Evolutionary conservation across 2,888 invertebrate species (phyloP).

Genomic region (Sminthurides aquaticus): DNA sequence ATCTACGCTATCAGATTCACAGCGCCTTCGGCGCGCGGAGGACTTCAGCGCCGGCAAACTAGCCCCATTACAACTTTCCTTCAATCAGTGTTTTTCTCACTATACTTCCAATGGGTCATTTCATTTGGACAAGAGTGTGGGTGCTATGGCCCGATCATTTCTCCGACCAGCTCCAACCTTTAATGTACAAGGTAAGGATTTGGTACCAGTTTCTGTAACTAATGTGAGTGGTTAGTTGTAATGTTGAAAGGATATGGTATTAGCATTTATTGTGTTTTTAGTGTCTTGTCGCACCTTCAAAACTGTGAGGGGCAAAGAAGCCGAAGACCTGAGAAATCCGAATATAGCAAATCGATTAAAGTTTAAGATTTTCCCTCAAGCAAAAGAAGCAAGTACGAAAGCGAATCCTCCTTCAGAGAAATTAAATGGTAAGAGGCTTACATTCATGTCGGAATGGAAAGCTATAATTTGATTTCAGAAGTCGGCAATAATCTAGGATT

Average conservation of each 20-base stretch:
- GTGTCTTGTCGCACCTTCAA: slow-evolving; percentile 66
- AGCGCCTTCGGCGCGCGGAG: background rate
- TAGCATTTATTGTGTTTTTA: no score
- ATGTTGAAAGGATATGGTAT: background rate
- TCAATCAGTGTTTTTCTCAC: slow-evolving; percentile 7
- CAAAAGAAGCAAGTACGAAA: slow-evolving; percentile 1
- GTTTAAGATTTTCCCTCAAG: slow-evolving; percentile 49
- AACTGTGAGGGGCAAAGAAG: slow-evolving; percentile 64
- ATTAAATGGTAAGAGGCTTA: slow-evolving; percentile 36
- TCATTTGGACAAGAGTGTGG: slow-evolving; percentile 33
- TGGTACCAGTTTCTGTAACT: background rate
- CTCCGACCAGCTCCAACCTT: slow-evolving; percentile 9
- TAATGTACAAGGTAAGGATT: background rate
- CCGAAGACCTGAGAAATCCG: slow-evolving; percentile 66
- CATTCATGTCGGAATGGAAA: no score
- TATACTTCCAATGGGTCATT: slow-evolving; percentile 34
- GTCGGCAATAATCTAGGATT: no score
- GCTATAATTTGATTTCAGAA: background rate
- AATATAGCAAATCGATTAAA: slow-evolving; percentile 61
- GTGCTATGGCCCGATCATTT: slow-evolving; percentile 21
- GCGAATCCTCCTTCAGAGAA: slow-evolving; percentile 30
- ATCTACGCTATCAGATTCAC: background rate
- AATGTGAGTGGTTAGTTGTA: background rate
- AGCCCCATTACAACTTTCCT: background rate
- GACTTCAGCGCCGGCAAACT: background rate